A percentile compares a stretch with the other conserved stretches of the same genome.
phyloP scores from a whole-genome alignment of 2,888 invertebrate genomes.

The Scelioninae gen. 1 region DNA sequence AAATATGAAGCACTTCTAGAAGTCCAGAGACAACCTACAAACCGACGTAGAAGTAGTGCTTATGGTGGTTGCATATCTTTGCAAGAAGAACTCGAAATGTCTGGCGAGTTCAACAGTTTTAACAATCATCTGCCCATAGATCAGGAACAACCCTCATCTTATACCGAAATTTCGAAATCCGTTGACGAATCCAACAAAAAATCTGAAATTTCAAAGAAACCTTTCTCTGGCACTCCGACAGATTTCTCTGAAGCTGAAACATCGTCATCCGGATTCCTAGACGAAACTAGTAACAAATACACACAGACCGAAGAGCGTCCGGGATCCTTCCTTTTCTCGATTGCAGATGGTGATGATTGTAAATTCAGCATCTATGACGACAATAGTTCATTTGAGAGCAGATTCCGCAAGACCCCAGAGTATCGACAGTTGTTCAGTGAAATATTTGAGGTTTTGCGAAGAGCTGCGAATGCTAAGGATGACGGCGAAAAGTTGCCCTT shows the following conservation, averaged over 20 bases:
- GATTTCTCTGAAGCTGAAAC: constrained; percentile 95
- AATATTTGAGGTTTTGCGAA: constrained; percentile 92
- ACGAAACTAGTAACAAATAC: constrained; percentile 91
- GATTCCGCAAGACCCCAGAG: constrained; percentile 92
- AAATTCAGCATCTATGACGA: constrained; percentile 93
- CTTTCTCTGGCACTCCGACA: constrained; percentile 89
- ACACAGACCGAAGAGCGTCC: constrained; percentile 92
- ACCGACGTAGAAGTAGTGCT: constrained; percentile 83
- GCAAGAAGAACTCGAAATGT: constrained; percentile 91
- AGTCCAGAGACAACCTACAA: constrained; percentile 87
- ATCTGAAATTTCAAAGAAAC: constrained; percentile 73
- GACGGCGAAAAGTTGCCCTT: constrained; percentile 91
- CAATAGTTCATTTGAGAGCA: constrained; percentile 91
- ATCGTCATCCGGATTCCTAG: constrained; percentile 92
- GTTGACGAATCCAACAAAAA: constrained; percentile 7
- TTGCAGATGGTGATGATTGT: constrained; percentile 93
- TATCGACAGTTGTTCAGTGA: constrained; percentile 92
- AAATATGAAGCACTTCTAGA: constrained; percentile 93
- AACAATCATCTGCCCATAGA: constrained; percentile 77
- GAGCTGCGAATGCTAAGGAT: constrained; percentile 93
- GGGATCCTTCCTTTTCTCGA: constrained; percentile 93
- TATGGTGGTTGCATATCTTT: constrained; percentile 85
- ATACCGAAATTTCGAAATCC: constrained; percentile 12
- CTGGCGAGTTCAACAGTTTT: constrained; percentile 89
- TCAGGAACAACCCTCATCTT: constrained; percentile 24